Conservation (phyloP, 64 coral and sea anemone genomes). For the Cladopsammia gracilis region DNA sequence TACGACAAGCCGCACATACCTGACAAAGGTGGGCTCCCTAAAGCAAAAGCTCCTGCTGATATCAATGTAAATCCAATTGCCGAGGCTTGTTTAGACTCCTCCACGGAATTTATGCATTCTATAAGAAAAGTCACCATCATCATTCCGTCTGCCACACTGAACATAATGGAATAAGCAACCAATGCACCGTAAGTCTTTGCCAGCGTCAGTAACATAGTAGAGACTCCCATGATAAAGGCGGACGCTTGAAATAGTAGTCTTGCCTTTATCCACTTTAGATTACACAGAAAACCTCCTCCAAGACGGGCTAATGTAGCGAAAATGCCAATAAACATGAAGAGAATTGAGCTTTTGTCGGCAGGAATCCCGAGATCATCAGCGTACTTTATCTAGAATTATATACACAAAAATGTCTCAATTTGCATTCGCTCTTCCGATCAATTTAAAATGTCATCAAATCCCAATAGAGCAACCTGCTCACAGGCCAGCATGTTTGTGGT, state of each 20-base stretch:
- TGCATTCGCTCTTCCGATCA: no score
- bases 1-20: background rate
- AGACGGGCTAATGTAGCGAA: slow-evolving; percentile 12
- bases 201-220: background rate
- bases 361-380: slow-evolving; percentile 49
- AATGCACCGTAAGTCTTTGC: slow-evolving; percentile 25
- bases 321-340: slow-evolving; percentile 60
- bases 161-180: slow-evolving; percentile 29
- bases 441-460: no score
- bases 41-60: background rate
- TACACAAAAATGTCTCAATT: no score
- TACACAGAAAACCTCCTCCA: slow-evolving; percentile 30
- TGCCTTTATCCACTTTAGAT: background rate
- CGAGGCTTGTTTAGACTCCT: background rate
- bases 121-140: slow-evolving; percentile 12
- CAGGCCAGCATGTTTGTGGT: no score
- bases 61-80: slow-evolving; percentile 1
- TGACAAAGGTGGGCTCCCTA: slow-evolving; percentile 3
- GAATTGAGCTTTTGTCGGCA: slow-evolving; percentile 25
- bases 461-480: no score
- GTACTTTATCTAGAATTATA: slow-evolving; percentile 37
- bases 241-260: background rate
- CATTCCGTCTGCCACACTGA: slow-evolving; percentile 32
- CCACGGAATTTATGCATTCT: slow-evolving; percentile 3
- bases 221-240: slow-evolving; percentile 13